Conservation (phyloP, 2,888 invertebrate species). For the Cyclophora punctaria region DNA sequence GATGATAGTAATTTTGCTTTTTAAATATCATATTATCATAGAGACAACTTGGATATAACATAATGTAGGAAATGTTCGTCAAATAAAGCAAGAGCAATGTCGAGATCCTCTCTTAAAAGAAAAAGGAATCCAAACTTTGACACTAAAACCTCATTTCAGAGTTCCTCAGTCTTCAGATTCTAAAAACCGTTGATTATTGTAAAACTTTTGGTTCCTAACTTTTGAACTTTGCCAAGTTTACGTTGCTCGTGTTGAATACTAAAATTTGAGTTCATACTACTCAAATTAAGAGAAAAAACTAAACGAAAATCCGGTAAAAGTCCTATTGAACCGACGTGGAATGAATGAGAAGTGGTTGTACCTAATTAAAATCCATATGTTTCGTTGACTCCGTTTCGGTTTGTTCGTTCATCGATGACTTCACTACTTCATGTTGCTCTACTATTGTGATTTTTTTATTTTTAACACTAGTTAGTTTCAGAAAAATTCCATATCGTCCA, state of each 20-base stretch:
- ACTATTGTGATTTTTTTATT: no score
- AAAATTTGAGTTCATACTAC: slow-evolving; percentile 37
- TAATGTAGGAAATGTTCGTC: no score
- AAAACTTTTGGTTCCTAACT: slow-evolving; percentile 39
- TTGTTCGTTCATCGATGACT: slow-evolving; percentile 4
- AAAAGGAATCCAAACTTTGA: no score
- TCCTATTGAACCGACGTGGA: slow-evolving; percentile 21
- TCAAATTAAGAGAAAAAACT: slow-evolving; percentile 38
- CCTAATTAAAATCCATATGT: slow-evolving; percentile 26
- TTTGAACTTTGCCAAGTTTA: slow-evolving; percentile 37
- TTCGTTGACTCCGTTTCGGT: slow-evolving; percentile 8
- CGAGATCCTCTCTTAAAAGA: no score
- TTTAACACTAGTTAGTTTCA: no score
- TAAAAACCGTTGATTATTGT: slow-evolving; percentile 38
- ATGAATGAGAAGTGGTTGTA: slow-evolving; percentile 19
- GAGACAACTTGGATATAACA: no score
- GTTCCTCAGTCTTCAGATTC: slow-evolving; percentile 12
- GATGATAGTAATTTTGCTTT: no score
- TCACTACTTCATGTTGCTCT: no score
- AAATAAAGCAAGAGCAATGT: no score
- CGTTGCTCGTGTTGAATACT: slow-evolving; percentile 45
- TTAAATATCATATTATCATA: no score
- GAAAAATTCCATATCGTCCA: no score
- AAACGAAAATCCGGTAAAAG: slow-evolving; percentile 27
- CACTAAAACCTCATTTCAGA: slow-evolving; percentile 25